Evolutionary conservation across 2,113 vertebrate genomes (phyloP).

Genomic region (Trogon melanurus): DNA sequence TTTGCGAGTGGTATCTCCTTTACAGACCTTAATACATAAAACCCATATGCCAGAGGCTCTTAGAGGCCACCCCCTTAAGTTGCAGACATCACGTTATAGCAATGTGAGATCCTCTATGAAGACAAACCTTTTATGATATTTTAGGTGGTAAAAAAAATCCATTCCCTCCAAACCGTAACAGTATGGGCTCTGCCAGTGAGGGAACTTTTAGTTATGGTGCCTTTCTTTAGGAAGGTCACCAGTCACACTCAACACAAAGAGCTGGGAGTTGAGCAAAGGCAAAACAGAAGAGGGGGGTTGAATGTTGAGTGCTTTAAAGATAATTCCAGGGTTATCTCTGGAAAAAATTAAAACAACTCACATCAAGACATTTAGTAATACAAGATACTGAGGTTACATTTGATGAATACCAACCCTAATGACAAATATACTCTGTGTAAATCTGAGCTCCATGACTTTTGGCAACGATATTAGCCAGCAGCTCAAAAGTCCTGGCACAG

Average conservation of each 20-base stretch:
- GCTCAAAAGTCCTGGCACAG: conserved; percentile 51
- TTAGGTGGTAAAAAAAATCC: background rate
- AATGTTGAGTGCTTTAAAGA: conserved; percentile 37
- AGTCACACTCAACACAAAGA: background rate
- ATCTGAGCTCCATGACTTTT: conserved; percentile 61
- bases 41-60: background rate
- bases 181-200: background rate
- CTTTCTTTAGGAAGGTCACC: conserved; percentile 40
- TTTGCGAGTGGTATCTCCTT: conserved; percentile 48
- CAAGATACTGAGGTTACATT: conserved; percentile 65
- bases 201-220: background rate
- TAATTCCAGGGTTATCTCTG: conserved; percentile 40
- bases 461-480: conserved; percentile 50
- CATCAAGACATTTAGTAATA: conserved; percentile 61
- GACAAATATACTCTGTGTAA: conserved; percentile 61
- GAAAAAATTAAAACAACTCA: conserved; percentile 23
- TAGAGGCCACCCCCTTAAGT: background rate
- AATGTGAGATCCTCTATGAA: background rate
- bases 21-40: conserved; percentile 43
- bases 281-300: background rate
- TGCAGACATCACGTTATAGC: conserved; percentile 3
- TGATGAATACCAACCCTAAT: conserved; percentile 67
- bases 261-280: conserved; percentile 21
- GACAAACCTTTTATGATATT: background rate
- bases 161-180: background rate